A percentile compares a stretch with the other conserved stretches of the same genome.
Evolutionary conservation across 2,888 invertebrate genomes (phyloP).

Genomic region (Lasioglossum figueresi): DNA sequence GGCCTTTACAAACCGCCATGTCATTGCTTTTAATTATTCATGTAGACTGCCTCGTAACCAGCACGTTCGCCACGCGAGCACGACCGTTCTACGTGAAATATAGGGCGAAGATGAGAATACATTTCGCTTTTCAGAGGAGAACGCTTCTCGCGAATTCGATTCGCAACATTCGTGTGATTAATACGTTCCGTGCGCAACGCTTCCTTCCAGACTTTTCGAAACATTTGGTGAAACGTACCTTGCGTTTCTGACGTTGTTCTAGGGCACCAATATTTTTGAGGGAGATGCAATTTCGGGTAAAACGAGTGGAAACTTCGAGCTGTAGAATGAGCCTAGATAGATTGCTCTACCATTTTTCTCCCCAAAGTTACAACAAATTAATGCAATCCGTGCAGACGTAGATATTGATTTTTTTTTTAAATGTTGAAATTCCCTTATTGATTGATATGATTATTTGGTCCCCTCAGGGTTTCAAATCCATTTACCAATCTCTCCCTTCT

Average conservation of each 20-base stretch:
- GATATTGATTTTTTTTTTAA: too few species aligned
- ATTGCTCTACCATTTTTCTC: background rate
- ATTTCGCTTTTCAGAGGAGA: background rate
- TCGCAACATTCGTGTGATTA: background rate
- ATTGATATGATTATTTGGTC: too few species aligned
- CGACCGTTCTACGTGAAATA: background rate
- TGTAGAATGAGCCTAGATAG: background rate
- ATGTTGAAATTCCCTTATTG: background rate
- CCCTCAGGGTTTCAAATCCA: too few species aligned
- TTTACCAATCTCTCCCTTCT: too few species aligned
- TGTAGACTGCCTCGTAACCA: background rate
- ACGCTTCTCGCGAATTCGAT: background rate
- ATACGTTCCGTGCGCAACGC: background rate
- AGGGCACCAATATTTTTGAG: background rate
- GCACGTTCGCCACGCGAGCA: background rate
- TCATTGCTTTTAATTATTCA: constrained; percentile 13
- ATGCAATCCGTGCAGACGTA: background rate
- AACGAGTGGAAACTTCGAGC: background rate
- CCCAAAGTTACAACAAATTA: background rate
- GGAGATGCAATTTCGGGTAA: background rate
- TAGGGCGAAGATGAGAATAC: background rate
- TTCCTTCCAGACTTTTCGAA: background rate
- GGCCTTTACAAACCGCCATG: background rate
- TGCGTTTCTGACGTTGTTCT: background rate
- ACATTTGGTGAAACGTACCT: background rate